Evolutionary conservation across 2,797 vertebrate genomes (phyloP).

Genomic region (Galaxias olidus): DNA sequence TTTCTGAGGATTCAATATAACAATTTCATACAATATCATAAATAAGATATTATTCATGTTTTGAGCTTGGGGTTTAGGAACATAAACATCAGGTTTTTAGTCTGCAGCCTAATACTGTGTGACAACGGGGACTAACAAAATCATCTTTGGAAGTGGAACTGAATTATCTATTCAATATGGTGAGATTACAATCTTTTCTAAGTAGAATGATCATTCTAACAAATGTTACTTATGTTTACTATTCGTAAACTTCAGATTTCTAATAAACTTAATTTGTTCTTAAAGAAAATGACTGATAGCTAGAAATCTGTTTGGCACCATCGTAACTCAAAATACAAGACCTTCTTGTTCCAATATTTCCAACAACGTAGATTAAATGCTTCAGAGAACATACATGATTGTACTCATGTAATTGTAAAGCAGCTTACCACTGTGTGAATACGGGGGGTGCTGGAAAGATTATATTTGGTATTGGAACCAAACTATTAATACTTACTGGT

Average conservation of each 20-base stretch:
- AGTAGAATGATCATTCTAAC: too few relatives aligned
- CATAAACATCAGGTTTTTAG: neutral
- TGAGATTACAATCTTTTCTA: neutral
- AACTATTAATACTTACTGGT: slow-evolving; percentile 18
- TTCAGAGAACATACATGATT: neutral
- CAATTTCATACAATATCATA: neutral
- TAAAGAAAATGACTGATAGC: neutral
- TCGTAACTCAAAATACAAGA: neutral
- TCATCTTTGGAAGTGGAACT: slow-evolving; percentile 28
- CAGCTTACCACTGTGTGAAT: slow-evolving; percentile 25
- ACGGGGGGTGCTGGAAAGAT: slow-evolving; percentile 4
- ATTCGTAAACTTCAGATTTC: too few relatives aligned
- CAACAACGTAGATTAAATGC: neutral
- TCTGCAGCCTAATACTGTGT: slow-evolving; percentile 9
- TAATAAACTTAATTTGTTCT: neutral
- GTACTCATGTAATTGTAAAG: neutral
- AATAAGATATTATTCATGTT: neutral
- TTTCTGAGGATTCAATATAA: neutral
- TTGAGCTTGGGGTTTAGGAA: neutral
- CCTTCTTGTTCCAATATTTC: neutral
- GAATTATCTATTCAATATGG: slow-evolving; percentile 12
- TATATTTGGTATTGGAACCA: slow-evolving; percentile 23
- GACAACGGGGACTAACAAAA: neutral
- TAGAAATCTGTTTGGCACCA: too few relatives aligned
- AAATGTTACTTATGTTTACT: too few relatives aligned